A percentile compares a stretch with the other conserved stretches of the same genome.
Evolutionary conservation across 2,113 vertebrate species (phyloP).

Genomic region (Xiphophorus couchianus): DNA sequence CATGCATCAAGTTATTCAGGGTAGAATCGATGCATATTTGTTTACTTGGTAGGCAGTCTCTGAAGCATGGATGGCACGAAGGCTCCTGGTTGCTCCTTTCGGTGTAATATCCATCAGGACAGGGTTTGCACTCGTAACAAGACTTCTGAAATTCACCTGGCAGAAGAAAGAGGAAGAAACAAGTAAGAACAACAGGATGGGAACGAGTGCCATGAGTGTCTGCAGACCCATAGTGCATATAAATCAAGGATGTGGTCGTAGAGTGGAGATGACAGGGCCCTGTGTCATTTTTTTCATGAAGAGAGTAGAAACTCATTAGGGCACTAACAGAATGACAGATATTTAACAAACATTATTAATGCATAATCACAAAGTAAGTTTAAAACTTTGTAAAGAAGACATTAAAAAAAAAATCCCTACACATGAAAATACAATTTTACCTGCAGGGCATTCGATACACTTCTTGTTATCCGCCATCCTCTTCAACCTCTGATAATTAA

Average conservation of each 20-base stretch:
- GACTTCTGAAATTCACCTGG: constrained; percentile 42
- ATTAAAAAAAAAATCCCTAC: not conserved
- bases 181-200: constrained; percentile 26
- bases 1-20: not conserved
- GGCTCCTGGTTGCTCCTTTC: constrained; percentile 27
- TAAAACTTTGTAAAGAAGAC: not conserved
- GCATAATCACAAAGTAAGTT: not conserved
- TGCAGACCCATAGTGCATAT: constrained; percentile 31
- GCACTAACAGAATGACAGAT: not conserved
- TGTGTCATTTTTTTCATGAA: constrained; percentile 19
- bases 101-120: constrained; percentile 52
- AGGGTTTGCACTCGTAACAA: constrained; percentile 40
- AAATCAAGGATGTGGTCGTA: constrained; percentile 79
- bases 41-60: constrained; percentile 71
- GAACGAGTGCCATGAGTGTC: not conserved
- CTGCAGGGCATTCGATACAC: constrained; percentile 46
- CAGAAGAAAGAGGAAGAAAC: constrained; percentile 15
- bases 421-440: constrained; percentile 39
- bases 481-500: not conserved
- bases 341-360: not conserved
- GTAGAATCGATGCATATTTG: constrained; percentile 4
- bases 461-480: accelerated
- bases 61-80: constrained; percentile 57
- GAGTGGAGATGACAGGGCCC: not conserved
- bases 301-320: not conserved